Base-by-base conservation (phyloP, 1,140 invertebrate genomes). In the Gryon sp. region DNA sequence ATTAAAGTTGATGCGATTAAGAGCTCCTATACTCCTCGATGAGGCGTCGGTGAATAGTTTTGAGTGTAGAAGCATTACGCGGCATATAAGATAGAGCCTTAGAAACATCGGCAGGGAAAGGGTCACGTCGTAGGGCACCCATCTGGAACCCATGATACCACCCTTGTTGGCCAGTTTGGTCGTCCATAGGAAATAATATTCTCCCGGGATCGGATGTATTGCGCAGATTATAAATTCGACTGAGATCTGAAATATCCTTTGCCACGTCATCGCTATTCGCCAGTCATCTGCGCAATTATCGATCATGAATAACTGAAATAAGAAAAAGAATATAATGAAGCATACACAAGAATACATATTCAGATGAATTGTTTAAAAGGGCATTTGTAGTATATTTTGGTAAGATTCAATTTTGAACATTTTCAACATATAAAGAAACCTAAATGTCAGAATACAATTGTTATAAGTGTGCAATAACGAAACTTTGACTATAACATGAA, bases 251-350 rank as follows among this genome's bases (percentile, higher is more conserved):
- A 93, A 92, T 89, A 97, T 96, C 87, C 97, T 91, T 90, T 97
- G 95, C 94, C 95, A 98, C 60, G 98, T 99, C 94, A 99, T 98
- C 74, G 98, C 98, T 90, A 99, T 99, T 85, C 98, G 92, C 98
- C 98, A 99, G 91, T 99, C 98, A 89, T 99, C 98, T 46, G 98
- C 97, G 90, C 98, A 99, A 92, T 99, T 99, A 92, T 99, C 97
- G 90, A 99, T 98, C 96, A 98, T 98, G 91, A 98, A 99, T 90
- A 99, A 92, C 97, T 99, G 91, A 91, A 91, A 82, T 40, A 1
- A 4, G 38, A 60, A 6, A 7, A 5, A 16, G n/a, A n/a, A n/a
- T n/a, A n/a, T n/a, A n/a, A n/a, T n/a, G n/a, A n/a, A n/a, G n/a
- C n/a, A n/a, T n/a, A n/a, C n/a, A n/a, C n/a, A n/a, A n/a, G n/a